Conservation (phyloP, 2,797 vertebrate genomes). For the Tarsius wallacei region DNA sequence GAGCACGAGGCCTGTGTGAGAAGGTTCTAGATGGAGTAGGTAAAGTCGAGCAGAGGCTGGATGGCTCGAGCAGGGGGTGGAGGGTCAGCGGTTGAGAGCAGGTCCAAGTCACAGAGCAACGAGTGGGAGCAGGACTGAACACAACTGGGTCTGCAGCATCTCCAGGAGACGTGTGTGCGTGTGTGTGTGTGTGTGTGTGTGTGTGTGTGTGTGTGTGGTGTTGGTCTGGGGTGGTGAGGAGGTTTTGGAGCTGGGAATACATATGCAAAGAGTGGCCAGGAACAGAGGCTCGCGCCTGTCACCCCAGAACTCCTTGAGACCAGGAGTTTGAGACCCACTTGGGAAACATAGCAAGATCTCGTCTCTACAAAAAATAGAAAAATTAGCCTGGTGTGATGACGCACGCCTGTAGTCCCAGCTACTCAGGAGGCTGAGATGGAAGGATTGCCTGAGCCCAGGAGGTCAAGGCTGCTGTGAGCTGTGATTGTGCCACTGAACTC, state of each 20-base stretch:
- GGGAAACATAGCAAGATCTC: no score
- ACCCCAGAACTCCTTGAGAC: no score
- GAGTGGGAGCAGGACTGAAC: not conserved
- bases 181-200: rapidly evolving
- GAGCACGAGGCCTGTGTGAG: not conserved
- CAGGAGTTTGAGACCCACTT: no score
- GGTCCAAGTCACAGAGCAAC: no score
- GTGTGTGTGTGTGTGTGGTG: rapidly evolving
- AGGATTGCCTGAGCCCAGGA: no score
- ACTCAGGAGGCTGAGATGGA: no score
- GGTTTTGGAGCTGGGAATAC: not conserved
- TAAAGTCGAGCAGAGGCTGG: not conserved
- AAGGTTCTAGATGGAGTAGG: not conserved
- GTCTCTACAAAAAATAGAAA: no score
- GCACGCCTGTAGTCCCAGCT: no score
- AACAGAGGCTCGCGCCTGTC: no score
- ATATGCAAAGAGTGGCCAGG: not conserved
- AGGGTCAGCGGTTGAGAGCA: not conserved
- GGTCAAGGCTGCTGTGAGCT: no score
- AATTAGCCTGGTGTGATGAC: no score
- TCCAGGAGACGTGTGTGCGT: not conserved
- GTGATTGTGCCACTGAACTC: no score
- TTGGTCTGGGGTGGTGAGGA: not conserved
- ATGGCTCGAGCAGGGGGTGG: not conserved
- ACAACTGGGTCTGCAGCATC: not conserved